Percentiles rank a stretch among this genome's conserved stretches.
phyloP scores from a whole-genome alignment of 1,140 invertebrate species.

The Diprion similis region DNA sequence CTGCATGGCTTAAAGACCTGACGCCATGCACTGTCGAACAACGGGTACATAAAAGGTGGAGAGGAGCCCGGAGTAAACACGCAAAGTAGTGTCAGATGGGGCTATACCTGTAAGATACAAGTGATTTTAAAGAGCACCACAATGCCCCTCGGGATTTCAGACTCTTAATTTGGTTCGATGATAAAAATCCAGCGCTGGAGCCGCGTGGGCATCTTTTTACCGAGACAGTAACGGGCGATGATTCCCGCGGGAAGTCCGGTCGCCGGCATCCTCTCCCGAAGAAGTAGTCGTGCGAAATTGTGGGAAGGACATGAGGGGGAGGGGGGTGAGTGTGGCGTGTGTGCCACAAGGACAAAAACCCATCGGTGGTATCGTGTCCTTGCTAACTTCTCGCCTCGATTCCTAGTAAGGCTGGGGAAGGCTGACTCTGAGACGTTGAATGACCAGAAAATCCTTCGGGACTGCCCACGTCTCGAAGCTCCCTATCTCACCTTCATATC shows the following conservation, averaged over 20 bases:
- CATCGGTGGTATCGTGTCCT: conserved; percentile 36
- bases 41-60: too few relatives aligned
- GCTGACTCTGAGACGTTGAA: conserved; percentile 11
- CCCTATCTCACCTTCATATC: background rate
- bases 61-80: too few relatives aligned
- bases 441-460: conserved; percentile 1
- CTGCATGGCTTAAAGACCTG: too few relatives aligned
- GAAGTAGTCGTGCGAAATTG: too few relatives aligned
- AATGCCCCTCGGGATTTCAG: background rate
- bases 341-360: conserved; percentile 28
- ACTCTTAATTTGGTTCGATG: background rate
- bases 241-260: too few relatives aligned
- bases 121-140: background rate
- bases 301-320: background rate
- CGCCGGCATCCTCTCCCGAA: too few relatives aligned
- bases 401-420: conserved; percentile 34
- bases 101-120: background rate
- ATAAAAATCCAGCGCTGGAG: background rate
- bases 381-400: conserved; percentile 38
- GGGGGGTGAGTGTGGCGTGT: background rate
- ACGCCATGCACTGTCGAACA: too few relatives aligned
- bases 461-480: conserved; percentile 10
- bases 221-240: too few relatives aligned
- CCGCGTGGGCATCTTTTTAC: too few relatives aligned
- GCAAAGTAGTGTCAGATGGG: too few relatives aligned